Evolutionary conservation across 2,888 invertebrate genomes (phyloP).

Genomic region (Cephonodes hylas): DNA sequence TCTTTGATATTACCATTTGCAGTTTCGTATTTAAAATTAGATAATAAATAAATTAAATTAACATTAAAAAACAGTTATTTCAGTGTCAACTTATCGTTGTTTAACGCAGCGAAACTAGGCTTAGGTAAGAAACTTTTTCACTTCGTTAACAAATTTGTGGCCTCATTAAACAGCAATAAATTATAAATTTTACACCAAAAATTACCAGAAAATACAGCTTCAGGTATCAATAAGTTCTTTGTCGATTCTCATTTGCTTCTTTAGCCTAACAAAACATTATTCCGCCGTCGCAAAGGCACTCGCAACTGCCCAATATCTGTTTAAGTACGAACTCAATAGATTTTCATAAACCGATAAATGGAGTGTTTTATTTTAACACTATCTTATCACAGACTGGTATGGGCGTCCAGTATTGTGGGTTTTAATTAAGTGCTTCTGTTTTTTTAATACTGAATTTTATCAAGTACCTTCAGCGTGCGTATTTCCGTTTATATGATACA

Average conservation of each 20-base stretch:
- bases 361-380: constrained; percentile 14
- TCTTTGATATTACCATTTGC: too few relatives aligned
- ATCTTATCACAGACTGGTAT: constrained; percentile 13
- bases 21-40: too few relatives aligned
- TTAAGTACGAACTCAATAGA: not conserved
- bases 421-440: not conserved
- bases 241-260: not conserved
- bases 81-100: not conserved
- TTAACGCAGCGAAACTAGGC: not conserved
- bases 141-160: not conserved
- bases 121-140: not conserved
- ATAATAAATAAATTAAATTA: too few relatives aligned
- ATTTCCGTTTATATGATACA: too few relatives aligned
- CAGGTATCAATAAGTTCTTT: too few relatives aligned
- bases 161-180: too few relatives aligned
- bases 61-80: too few relatives aligned
- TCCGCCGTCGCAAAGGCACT: not conserved
- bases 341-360: not conserved
- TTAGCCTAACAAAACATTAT: not conserved
- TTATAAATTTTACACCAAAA: too few relatives aligned
- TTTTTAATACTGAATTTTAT: too few relatives aligned
- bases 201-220: too few relatives aligned
- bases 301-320: not conserved
- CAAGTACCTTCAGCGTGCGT: too few relatives aligned
- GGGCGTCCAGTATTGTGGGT: not conserved